These are phyloP conservation scores for Pinctada fucata DNA, from an alignment of 2,888 invertebrate species.

Conservation along the genomic window DNA sequence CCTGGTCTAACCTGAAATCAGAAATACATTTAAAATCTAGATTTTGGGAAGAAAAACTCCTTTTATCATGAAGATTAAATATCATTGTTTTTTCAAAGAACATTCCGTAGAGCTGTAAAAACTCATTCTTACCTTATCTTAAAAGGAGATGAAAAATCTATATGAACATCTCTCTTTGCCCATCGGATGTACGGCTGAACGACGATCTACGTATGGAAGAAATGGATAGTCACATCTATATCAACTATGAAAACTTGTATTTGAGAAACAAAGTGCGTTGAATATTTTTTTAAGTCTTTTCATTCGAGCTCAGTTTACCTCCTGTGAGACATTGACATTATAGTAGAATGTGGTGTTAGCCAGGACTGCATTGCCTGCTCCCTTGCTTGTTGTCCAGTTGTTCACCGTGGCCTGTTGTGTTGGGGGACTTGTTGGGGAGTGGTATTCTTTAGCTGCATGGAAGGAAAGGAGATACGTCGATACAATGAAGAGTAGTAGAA, in stretches of 20 bases:
- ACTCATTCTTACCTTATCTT: conserved; percentile 39
- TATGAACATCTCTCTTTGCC: conserved; percentile 48
- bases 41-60: too few relatives aligned
- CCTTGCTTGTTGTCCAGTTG: conserved; percentile 6
- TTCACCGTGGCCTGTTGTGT: conserved; percentile 2
- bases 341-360: conserved; percentile 12
- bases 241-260: too few relatives aligned
- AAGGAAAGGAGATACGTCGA: not conserved
- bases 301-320: not conserved
- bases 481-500: too few relatives aligned
- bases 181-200: conserved; percentile 46
- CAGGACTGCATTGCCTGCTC: not conserved
- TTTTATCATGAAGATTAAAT: too few relatives aligned
- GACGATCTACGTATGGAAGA: not conserved
- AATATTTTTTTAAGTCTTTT: too few relatives aligned
- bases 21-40: not conserved
- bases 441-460: conserved; percentile 13
- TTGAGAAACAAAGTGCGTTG: too few relatives aligned
- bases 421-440: not conserved
- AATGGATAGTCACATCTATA: too few relatives aligned
- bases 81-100: too few relatives aligned
- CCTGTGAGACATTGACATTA: conserved; percentile 13
- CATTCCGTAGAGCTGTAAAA: too few relatives aligned
- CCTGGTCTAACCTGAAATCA: conserved; percentile 6
- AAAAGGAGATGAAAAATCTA: conserved; percentile 49